phyloP scores from a whole-genome alignment of 2,797 vertebrate genomes.

The Rhynchonycteris naso region DNA sequence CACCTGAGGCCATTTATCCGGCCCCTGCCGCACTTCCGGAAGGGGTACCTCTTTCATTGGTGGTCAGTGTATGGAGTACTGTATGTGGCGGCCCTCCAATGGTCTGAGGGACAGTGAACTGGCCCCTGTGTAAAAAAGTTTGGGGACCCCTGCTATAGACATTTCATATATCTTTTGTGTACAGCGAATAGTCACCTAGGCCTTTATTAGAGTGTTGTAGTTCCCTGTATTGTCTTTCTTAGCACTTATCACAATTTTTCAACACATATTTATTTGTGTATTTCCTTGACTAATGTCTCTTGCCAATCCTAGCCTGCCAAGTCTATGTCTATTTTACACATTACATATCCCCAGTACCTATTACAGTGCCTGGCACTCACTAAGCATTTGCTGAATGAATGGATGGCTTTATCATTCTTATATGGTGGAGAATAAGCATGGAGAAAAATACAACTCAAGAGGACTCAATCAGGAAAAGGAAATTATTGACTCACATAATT shows the following conservation, averaged over 20 bases:
- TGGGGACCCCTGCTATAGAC: no score
- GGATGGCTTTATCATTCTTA: not conserved
- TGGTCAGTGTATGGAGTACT: no score
- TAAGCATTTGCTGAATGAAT: not conserved
- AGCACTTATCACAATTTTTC: not conserved
- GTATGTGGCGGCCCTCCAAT: no score
- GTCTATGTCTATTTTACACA: not conserved
- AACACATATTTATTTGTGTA: not conserved
- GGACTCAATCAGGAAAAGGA: not conserved
- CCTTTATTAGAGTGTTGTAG: not conserved
- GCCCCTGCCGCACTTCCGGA: no score
- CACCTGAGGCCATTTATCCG: no score
- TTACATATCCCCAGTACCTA: not conserved
- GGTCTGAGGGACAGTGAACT: no score
- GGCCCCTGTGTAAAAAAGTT: no score
- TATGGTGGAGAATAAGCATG: not conserved
- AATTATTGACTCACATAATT: not conserved
- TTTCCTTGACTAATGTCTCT: not conserved
- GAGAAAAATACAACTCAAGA: not conserved
- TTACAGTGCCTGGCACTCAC: not conserved
- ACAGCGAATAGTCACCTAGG: fast-evolving
- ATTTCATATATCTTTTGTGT: not conserved
- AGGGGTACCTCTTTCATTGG: no score
- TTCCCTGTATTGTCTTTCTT: not conserved
- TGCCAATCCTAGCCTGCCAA: not conserved